phyloP scores from a whole-genome alignment of 2,888 invertebrate genomes.

The Sminthurides aquaticus region DNA sequence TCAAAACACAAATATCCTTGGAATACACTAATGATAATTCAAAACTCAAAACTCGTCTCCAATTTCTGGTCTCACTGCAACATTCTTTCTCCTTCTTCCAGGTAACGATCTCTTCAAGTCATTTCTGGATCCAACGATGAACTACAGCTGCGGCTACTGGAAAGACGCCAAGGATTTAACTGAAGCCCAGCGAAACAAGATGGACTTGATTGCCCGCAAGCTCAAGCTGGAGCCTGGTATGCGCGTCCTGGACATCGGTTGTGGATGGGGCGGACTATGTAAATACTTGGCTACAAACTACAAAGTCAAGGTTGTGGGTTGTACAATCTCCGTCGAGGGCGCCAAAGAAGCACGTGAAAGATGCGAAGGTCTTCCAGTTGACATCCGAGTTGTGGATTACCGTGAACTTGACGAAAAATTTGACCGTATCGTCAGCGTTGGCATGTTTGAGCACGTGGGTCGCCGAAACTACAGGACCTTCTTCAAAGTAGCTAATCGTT shows the following conservation, averaged over 20 bases:
- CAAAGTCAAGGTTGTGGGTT: constrained; percentile 33
- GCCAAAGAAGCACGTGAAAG: constrained; percentile 24
- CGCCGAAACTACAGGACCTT: constrained; percentile 32
- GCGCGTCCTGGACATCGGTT: constrained; percentile 28
- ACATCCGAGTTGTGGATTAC: constrained; percentile 28
- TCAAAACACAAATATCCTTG: too few relatives aligned
- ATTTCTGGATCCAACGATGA: constrained; percentile 2
- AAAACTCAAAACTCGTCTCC: too few relatives aligned
- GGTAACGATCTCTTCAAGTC: not conserved
- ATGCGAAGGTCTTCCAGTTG: constrained; percentile 22
- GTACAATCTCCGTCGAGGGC: constrained; percentile 34
- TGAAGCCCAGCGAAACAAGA: constrained; percentile 26
- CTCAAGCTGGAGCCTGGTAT: constrained; percentile 30
- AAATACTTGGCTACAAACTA: constrained; percentile 37
- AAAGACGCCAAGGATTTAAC: constrained; percentile 15
- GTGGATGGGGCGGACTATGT: constrained; percentile 39
- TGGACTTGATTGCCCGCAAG: constrained; percentile 28
- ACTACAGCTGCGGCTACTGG: too few relatives aligned
- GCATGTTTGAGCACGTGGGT: constrained; percentile 38
- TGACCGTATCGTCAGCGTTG: too few relatives aligned
- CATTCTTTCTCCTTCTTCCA: not conserved
- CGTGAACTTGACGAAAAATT: constrained; percentile 33
- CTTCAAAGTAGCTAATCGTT: constrained; percentile 34
- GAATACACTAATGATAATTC: too few relatives aligned
- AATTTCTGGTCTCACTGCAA: not conserved